A percentile compares a stretch with the other conserved stretches of the same genome.
Evolutionary conservation across 2,888 invertebrate genomes (phyloP).

Genomic region (Leptothorax acervorum): DNA sequence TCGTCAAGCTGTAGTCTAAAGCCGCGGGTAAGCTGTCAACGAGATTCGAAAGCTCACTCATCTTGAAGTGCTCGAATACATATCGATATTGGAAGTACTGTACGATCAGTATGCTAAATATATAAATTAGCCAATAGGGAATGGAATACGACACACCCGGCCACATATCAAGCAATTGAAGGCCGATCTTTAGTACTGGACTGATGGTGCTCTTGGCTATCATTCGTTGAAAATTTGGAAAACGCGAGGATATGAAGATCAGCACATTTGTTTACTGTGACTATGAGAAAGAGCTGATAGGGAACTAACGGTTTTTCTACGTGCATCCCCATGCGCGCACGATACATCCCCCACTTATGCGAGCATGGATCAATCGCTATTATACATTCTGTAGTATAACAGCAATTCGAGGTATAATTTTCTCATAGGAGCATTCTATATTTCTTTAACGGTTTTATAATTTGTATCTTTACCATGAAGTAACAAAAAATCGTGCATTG

Average conservation of each 20-base stretch:
- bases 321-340: no score
- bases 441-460: not conserved
- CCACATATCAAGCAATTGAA: conserved; percentile 52
- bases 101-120: not conserved
- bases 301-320: not conserved
- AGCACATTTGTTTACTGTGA: not conserved
- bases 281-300: not conserved
- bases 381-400: not conserved
- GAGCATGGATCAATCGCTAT: not conserved
- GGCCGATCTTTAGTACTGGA: conserved; percentile 46
- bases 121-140: not conserved
- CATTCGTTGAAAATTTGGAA: conserved; percentile 8
- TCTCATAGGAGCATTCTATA: not conserved
- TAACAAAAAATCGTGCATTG: not conserved
- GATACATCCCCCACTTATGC: not conserved
- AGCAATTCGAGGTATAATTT: not conserved
- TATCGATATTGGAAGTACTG: conserved; percentile 43
- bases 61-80: not conserved
- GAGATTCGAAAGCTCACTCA: conserved; percentile 40
- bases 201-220: conserved; percentile 16
- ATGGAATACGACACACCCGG: conserved; percentile 24
- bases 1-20: conserved; percentile 12
- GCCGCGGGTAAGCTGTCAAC: not conserved
- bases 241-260: not conserved
- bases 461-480: not conserved